A percentile compares a stretch with the other conserved stretches of the same genome.
phyloP scores from a whole-genome alignment of 1,140 invertebrate species.

The Forficula auricularia region DNA sequence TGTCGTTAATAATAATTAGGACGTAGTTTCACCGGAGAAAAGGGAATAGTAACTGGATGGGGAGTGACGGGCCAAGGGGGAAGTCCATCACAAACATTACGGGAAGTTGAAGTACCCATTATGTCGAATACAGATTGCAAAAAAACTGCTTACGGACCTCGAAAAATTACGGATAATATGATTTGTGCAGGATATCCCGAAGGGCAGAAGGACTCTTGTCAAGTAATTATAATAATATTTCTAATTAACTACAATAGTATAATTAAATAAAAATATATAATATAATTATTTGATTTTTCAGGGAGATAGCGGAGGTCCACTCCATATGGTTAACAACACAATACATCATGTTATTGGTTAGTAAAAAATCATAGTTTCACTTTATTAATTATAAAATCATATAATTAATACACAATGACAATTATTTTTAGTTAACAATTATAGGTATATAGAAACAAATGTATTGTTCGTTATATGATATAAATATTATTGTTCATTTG shows the following conservation, averaged over 20 bases:
- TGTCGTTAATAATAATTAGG: conserved; percentile 16
- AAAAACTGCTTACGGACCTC: conserved; percentile 41
- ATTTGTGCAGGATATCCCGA: conserved; percentile 61
- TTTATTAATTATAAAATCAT: neutral
- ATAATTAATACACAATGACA: no score
- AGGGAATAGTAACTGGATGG: conserved; percentile 47
- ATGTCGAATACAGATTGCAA: conserved; percentile 50
- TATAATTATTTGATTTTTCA: conserved; percentile 14
- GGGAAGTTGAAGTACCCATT: conserved; percentile 50
- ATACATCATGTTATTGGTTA: conserved; percentile 33
- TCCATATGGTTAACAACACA: conserved; percentile 31
- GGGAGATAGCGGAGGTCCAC: conserved; percentile 49
- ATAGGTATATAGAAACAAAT: no score
- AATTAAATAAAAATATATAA: no score
- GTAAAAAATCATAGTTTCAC: conserved; percentile 12
- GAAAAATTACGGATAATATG: conserved; percentile 68
- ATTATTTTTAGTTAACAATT: no score
- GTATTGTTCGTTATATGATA: no score
- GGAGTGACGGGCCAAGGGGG: conserved; percentile 38
- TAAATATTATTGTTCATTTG: no score
- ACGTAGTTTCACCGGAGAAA: conserved; percentile 28
- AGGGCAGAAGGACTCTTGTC: conserved; percentile 58
- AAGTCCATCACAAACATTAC: conserved; percentile 31
- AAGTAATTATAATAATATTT: conserved; percentile 30
- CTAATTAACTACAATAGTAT: no score